Evolutionary conservation across 2,113 vertebrate species (phyloP).

Genomic region (Sula dactylatra): DNA sequence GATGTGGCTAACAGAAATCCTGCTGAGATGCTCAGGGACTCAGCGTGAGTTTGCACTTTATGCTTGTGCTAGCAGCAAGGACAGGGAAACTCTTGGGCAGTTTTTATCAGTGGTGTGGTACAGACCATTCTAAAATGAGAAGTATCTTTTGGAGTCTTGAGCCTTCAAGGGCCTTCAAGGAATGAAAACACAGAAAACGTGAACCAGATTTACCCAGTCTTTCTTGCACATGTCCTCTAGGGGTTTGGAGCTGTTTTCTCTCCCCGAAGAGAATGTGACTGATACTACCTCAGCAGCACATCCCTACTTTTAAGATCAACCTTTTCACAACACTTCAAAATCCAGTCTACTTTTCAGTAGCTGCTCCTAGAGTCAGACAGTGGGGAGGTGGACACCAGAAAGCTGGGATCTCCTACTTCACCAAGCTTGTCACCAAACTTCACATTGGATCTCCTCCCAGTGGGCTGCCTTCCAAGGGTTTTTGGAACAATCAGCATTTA

Average conservation of each 20-base stretch:
- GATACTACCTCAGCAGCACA: neutral
- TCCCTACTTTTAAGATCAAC: neutral
- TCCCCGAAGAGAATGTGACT: neutral
- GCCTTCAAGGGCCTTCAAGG: neutral
- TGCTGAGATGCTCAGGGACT: neutral
- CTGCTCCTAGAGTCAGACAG: neutral
- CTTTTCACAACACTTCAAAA: neutral
- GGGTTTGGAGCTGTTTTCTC: neutral
- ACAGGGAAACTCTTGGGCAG: neutral
- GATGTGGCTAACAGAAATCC: neutral
- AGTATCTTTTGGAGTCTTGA: neutral
- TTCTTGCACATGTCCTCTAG: neutral
- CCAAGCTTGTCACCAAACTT: fast-evolving
- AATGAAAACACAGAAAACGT: fast-evolving
- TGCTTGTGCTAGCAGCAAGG: neutral
- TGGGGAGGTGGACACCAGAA: neutral
- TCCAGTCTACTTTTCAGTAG: neutral
- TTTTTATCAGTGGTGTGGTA: neutral
- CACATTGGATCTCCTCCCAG: neutral
- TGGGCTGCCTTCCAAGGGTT: neutral
- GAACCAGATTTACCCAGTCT: neutral
- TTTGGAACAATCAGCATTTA: neutral
- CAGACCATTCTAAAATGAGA: neutral
- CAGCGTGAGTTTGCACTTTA: neutral
- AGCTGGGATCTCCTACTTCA: neutral